phyloP scores from a whole-genome alignment of 1,140 invertebrate genomes.

The Hycleus cichorii region DNA sequence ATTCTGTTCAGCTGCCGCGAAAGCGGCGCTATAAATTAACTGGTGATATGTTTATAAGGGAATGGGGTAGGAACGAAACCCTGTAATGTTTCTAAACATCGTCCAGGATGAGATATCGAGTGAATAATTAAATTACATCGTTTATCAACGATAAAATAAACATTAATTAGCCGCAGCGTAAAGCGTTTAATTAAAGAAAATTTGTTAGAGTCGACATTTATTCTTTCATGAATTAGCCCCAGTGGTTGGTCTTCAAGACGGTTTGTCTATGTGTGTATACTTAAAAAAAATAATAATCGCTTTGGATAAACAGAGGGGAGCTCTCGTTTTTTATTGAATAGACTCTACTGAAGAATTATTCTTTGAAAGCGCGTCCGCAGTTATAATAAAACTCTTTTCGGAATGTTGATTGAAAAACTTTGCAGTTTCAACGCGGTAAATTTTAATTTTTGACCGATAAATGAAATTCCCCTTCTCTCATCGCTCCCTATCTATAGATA shows the following conservation, averaged over 20 bases:
- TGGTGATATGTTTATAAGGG: constrained; percentile 23
- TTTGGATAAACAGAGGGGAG: too few relatives aligned
- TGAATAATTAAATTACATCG: constrained; percentile 24
- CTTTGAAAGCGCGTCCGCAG: constrained; percentile 1
- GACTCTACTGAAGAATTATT: constrained; percentile 7
- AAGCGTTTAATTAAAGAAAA: constrained; percentile 24
- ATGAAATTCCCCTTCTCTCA: background rate
- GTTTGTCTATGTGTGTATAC: too few relatives aligned
- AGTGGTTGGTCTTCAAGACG: too few relatives aligned
- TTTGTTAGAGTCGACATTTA: constrained; percentile 16
- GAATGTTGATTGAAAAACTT: constrained; percentile 16
- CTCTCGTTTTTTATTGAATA: constrained; percentile 1
- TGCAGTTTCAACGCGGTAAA: constrained; percentile 7
- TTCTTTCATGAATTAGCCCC: background rate
- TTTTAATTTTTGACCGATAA: constrained; percentile 16
- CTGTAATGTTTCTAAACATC: constrained; percentile 13
- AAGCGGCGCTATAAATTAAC: constrained; percentile 18
- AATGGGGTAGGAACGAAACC: background rate
- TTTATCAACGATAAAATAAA: constrained; percentile 26
- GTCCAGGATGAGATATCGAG: constrained; percentile 23
- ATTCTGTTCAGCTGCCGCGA: constrained; percentile 14
- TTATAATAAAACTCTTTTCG: constrained; percentile 8
- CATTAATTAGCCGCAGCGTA: constrained; percentile 23
- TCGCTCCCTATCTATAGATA: too few relatives aligned
- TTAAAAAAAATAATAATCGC: too few relatives aligned